These are phyloP conservation scores for Actinemys pallida DNA, from an alignment of 2,113 vertebrate genomes.

Conservation along the genomic window DNA sequence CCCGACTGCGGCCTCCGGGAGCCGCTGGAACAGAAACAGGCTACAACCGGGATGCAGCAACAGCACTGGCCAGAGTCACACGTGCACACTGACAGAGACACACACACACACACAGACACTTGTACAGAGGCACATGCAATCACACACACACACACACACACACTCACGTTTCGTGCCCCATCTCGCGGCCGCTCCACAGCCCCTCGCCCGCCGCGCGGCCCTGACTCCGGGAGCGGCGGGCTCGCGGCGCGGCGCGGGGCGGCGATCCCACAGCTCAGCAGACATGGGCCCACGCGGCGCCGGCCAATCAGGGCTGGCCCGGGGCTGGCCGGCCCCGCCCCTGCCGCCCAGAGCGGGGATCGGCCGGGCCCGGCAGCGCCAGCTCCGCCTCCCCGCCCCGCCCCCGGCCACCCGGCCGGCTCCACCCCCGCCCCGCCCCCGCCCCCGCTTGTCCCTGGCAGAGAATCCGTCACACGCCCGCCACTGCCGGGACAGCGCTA, in stretches of 20 bases:
- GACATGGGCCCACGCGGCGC: not conserved
- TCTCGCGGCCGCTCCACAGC: not conserved
- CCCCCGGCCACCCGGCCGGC: not conserved
- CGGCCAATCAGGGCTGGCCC: not conserved
- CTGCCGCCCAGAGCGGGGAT: not conserved
- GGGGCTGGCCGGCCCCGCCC: not conserved
- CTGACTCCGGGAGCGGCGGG: not conserved
- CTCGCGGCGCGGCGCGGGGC: not conserved
- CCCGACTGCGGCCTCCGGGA: too few relatives aligned
- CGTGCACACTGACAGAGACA: too few relatives aligned
- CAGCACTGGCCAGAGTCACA: not conserved
- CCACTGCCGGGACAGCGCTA: too few relatives aligned
- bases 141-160: not conserved
- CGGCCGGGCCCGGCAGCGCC: not conserved
- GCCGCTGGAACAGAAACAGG: too few relatives aligned
- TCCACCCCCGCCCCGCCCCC: rapidly evolving
- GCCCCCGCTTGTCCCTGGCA: not conserved
- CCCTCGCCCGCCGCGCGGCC: too few relatives aligned
- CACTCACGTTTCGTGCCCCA: not conserved
- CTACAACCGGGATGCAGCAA: not conserved
- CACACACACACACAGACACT: too few relatives aligned
- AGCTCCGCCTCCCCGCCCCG: not conserved
- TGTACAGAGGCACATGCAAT: too few relatives aligned
- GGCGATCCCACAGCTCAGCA: not conserved
- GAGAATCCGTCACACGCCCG: too few relatives aligned